phyloP scores from a whole-genome alignment of 2,113 vertebrate genomes.

The Prolemur simus region DNA sequence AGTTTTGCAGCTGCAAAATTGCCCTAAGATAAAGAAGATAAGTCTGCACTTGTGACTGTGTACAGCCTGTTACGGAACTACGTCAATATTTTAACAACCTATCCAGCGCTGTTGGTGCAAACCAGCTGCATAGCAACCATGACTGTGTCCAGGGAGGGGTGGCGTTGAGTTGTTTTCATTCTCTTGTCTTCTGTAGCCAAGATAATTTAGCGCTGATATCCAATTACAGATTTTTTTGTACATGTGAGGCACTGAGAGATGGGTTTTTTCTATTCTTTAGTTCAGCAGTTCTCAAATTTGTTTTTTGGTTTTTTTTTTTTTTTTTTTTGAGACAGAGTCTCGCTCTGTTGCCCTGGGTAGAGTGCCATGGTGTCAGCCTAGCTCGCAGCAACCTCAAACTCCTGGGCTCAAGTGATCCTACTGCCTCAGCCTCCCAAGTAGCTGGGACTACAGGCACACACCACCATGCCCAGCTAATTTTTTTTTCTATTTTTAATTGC shows the following conservation, averaged over 20 bases:
- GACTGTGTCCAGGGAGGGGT: neutral
- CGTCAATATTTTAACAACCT: neutral
- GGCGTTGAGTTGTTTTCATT: neutral
- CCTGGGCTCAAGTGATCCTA: too few species aligned
- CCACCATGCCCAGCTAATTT: too few species aligned
- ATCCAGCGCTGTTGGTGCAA: too few species aligned
- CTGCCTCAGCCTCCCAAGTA: too few species aligned
- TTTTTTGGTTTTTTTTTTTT: too few species aligned
- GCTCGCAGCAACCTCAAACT: too few species aligned
- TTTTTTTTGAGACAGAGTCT: too few species aligned
- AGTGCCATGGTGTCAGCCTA: too few species aligned
- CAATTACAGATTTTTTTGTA: neutral
- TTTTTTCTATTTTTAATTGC: too few species aligned
- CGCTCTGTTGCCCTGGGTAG: too few species aligned
- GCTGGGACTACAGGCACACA: too few species aligned
- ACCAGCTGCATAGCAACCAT: too few species aligned
- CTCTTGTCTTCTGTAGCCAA: neutral
- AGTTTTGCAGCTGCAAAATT: neutral
- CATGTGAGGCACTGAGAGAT: neutral
- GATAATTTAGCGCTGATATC: neutral
- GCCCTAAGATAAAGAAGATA: neutral
- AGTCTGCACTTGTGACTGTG: neutral
- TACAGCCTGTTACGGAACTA: neutral
- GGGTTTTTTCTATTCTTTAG: neutral
- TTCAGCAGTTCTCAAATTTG: neutral